A percentile compares a stretch with the other conserved stretches of the same genome.
These are phyloP conservation scores for Oppia nitens DNA, from an alignment of 1,140 invertebrate genomes.

Conservation along the genomic window DNA sequence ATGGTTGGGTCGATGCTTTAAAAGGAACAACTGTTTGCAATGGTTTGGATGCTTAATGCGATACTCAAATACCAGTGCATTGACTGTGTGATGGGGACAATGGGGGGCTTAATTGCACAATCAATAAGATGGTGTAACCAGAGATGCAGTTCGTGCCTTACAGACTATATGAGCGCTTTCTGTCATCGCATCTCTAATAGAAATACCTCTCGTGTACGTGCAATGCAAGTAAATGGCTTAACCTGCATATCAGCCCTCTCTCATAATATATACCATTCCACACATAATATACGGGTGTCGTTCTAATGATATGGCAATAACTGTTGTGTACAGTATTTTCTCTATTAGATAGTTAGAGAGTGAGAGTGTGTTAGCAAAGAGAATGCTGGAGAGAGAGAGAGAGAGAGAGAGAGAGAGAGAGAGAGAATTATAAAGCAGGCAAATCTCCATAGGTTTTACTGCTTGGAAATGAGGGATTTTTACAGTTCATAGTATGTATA, in stretches of 20 bases:
- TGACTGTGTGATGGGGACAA: too few species aligned
- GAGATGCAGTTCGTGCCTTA: background rate
- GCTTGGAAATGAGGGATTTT: background rate
- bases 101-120: background rate
- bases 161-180: background rate
- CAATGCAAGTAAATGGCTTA: background rate
- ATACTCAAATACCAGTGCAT: background rate
- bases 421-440: background rate
- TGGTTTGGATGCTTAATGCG: background rate
- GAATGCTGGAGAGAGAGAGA: background rate
- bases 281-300: background rate
- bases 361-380: background rate
- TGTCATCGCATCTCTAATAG: background rate
- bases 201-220: background rate
- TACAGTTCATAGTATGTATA: background rate
- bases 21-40: background rate
- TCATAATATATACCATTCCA: too few species aligned
- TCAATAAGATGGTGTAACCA: background rate
- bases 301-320: background rate
- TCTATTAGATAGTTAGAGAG: too few species aligned
- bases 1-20: background rate
- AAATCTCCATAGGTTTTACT: background rate
- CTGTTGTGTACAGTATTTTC: too few species aligned
- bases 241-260: background rate
- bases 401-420: background rate